Evolutionary conservation across 2,797 vertebrate species (phyloP), one percentile per base, ranked within the genome.

Genomic region (Erethizon dorsatum): DNA sequence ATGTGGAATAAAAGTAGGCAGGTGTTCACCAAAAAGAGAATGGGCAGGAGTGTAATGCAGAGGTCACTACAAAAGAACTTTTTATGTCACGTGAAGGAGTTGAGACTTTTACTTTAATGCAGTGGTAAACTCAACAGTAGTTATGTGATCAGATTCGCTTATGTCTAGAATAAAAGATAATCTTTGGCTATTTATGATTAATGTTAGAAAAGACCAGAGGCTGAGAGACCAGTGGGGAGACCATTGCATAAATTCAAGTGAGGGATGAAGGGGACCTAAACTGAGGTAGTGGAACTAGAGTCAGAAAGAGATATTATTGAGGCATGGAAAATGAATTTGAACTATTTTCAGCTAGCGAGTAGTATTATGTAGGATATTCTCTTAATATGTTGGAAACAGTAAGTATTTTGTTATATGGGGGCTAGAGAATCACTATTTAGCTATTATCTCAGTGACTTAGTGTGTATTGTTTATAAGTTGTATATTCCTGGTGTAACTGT

Each of bases 401-500:
- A 71, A 54, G 24, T 88, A 63, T 83, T 67, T 88, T 91, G 11
- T 96, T 79, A 79, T 79, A 28, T 52, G 85, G 20, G 28, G 31
- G 18, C 26, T 22, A 59, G 83, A 83, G 69, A 91, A 96, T 79
- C 10, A 73, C 47, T 86, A 1, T 89, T 95, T 75, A 31, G 22
- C 37, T 80, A 4, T 93, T 85, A 61, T 47, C 33, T 92, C 61
- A 78, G 26, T 92, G 75, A 54, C 37, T 37, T 95, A 59, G 28
- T 71, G n/a, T 89, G 2, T 86, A 26, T 85, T 91, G 22, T 88
- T 0, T 78, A 2, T 63, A 41, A 63, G 78, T 89, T 93, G 17
- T 75, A 2, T 91, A 85, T 89, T 67, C 47, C 59, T 80, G 52
- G 61, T 87, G 45, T 93, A 90, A 91, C n/a, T 59, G 7, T 77